Percentiles rank a stretch among this genome's conserved stretches.
phyloP scores from a whole-genome alignment of 2,888 invertebrate species.

The Eugnorisma glareosa region DNA sequence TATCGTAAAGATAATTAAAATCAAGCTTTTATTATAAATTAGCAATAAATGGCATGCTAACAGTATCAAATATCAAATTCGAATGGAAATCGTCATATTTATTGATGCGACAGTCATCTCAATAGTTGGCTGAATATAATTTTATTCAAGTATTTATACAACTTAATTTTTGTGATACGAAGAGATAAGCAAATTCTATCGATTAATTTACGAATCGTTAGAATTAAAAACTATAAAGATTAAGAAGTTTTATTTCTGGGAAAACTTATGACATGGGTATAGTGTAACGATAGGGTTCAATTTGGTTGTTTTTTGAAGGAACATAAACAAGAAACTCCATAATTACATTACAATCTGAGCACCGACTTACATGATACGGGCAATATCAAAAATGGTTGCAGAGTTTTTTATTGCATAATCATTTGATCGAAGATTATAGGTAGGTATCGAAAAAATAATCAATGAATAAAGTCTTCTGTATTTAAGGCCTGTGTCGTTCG shows the following conservation, averaged over 20 bases:
- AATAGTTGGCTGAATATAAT: constrained; percentile 29
- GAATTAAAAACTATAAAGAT: background rate
- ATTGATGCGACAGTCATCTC: constrained; percentile 35
- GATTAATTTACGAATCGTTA: constrained; percentile 21
- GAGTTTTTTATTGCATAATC: background rate
- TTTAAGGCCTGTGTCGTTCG: background rate
- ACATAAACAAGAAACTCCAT: background rate
- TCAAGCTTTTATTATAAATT: constrained; percentile 54
- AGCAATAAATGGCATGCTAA: constrained; percentile 44
- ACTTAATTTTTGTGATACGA: constrained; percentile 51
- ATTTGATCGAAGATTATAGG: too few species aligned
- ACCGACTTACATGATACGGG: background rate
- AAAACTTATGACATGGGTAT: too few species aligned
- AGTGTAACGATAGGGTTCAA: background rate
- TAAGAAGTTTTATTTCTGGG: background rate
- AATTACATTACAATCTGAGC: background rate
- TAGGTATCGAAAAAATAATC: background rate
- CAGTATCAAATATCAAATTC: constrained; percentile 54
- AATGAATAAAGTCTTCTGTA: too few species aligned
- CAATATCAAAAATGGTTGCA: background rate
- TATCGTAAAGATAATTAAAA: constrained; percentile 53
- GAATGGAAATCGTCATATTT: constrained; percentile 56
- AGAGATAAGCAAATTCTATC: constrained; percentile 26
- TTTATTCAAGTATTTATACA: constrained; percentile 38
- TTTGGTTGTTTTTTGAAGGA: background rate